phyloP scores from a whole-genome alignment of 2,113 vertebrate genomes.

The Neolamprologus longior region DNA sequence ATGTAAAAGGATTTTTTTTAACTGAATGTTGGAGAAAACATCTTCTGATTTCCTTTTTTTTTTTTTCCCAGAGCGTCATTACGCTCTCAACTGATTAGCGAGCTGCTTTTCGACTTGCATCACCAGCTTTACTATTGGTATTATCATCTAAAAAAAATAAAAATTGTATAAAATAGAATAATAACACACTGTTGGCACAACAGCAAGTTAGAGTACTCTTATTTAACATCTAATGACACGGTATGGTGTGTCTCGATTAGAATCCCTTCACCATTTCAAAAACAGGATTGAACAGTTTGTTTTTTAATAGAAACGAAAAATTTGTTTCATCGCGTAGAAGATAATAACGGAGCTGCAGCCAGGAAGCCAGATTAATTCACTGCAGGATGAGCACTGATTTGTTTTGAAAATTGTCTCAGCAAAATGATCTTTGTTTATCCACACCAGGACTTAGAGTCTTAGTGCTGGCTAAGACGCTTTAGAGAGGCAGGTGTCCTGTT shows the following conservation, averaged over 20 bases:
- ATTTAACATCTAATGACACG: neutral
- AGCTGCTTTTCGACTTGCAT: neutral
- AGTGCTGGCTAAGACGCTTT: neutral
- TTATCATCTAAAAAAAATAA: neutral
- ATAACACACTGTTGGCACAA: neutral
- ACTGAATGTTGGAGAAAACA: neutral
- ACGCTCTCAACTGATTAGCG: neutral
- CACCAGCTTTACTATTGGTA: neutral
- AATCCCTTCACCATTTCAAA: neutral
- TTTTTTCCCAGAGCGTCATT: neutral
- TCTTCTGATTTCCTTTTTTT: neutral
- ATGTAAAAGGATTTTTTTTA: slow-evolving; percentile 5
- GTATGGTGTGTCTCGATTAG: neutral
- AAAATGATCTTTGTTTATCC: slow-evolving; percentile 27
- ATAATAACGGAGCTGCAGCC: neutral
- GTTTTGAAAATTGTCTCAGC: slow-evolving; percentile 5
- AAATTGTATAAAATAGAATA: neutral
- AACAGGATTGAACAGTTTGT: neutral
- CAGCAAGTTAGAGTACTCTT: neutral
- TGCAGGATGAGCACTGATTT: slow-evolving; percentile 13
- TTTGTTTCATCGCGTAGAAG: neutral
- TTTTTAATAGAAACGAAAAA: neutral
- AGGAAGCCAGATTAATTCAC: slow-evolving; percentile 2
- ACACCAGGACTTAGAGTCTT: neutral
- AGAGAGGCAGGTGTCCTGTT: neutral